Percentiles rank a stretch among this genome's conserved stretches.
Evolutionary conservation across 2,797 vertebrate genomes (phyloP).

Genomic region (Aphelocoma californica): DNA sequence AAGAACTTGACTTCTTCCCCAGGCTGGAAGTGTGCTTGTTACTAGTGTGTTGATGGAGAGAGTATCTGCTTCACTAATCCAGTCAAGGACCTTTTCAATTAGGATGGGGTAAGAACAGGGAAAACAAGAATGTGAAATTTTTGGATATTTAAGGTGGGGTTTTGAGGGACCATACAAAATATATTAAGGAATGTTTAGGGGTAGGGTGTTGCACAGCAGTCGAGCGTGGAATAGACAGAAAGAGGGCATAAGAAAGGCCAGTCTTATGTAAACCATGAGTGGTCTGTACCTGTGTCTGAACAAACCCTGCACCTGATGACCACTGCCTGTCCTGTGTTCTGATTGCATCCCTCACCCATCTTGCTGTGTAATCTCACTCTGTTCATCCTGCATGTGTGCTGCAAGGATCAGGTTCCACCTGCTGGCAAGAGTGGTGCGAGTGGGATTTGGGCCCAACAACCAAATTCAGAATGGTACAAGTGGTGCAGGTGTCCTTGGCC

Average conservation of each 20-base stretch:
- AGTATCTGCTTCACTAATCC: background rate
- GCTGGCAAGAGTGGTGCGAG: background rate
- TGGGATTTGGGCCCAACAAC: background rate
- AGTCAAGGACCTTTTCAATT: background rate
- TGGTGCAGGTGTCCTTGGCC: background rate
- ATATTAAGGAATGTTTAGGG: background rate
- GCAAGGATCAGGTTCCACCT: background rate
- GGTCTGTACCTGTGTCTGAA: background rate
- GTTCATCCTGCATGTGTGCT: background rate
- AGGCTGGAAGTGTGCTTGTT: background rate
- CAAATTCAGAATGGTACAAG: background rate
- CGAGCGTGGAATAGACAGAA: background rate
- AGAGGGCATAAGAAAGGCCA: background rate
- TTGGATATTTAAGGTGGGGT: background rate
- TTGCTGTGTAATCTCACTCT: background rate
- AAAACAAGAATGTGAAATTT: background rate
- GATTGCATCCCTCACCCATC: background rate
- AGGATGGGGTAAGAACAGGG: fast-evolving
- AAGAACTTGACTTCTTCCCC: background rate
- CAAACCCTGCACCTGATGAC: background rate
- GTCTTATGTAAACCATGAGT: fast-evolving
- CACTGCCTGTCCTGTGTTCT: background rate
- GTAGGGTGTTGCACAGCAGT: background rate
- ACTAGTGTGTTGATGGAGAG: background rate
- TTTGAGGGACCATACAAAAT: background rate